These are phyloP conservation scores for Lasioglossum vierecki DNA, from an alignment of 2,888 invertebrate species.

Conservation along the genomic window DNA sequence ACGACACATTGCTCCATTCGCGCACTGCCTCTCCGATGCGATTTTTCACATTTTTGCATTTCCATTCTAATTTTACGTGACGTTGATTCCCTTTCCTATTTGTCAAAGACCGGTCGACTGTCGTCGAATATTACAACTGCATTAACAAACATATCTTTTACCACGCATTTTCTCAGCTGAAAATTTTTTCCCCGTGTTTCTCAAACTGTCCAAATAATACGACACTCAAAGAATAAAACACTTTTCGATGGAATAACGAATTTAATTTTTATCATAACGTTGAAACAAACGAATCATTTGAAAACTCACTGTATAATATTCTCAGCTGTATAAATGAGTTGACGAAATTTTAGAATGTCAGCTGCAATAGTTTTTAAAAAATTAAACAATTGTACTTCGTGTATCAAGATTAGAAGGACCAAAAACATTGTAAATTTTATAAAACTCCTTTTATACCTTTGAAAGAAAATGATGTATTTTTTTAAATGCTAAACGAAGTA, in stretches of 20 bases:
- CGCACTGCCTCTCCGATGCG: neutral
- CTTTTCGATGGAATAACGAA: neutral
- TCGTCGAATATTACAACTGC: neutral
- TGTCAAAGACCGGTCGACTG: neutral
- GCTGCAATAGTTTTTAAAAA: too few relatives aligned
- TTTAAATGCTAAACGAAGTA: neutral
- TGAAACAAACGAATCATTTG: neutral
- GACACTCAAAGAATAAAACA: neutral
- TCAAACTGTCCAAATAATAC: neutral
- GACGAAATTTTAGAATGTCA: too few relatives aligned
- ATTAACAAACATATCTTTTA: neutral
- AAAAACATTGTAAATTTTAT: neutral
- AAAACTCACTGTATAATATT: neutral
- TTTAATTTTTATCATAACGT: neutral
- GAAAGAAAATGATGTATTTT: neutral
- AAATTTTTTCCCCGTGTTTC: neutral
- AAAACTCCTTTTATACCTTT: neutral
- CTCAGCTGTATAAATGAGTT: neutral
- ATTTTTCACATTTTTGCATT: neutral
- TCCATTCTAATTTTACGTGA: conserved; percentile 5
- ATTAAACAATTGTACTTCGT: too few relatives aligned
- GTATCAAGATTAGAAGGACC: too few relatives aligned
- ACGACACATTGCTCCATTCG: neutral
- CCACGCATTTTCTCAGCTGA: neutral
- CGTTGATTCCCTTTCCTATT: neutral